Base-by-base conservation (phyloP, 2,797 vertebrate genomes). In the Hydrolagus colliei region DNA sequence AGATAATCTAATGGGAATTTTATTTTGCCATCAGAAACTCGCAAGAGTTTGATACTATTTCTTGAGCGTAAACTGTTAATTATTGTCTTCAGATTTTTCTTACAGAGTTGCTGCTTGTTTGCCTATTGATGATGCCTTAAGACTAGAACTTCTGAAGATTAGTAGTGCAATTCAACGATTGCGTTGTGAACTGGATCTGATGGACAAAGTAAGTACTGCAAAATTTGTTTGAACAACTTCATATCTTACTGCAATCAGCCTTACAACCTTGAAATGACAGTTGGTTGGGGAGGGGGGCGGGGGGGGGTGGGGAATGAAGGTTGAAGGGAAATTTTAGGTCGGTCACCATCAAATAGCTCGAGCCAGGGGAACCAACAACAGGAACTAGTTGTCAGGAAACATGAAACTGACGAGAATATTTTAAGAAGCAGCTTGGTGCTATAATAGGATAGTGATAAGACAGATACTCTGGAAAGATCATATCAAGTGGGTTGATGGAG, bases 91-190 rank as follows among this genome's bases (percentile, higher is more conserved):
- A 99, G 98, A 99, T 91, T 99, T 99, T 90, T 99, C 98, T 77
- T 99, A 99, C 92, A 94, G 97, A 91, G 98, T 99, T 75, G 98
- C 98, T 0, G 98, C 98, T 61, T 99, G 97, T 91, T 93, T 99
- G 89, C 98, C 98, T 41, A 99, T 99, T 78, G 98, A 99, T 18
- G 96, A 99, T 71, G 93, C 92, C 7, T 90, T 99, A 52, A 92
- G 98, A 87, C 96, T 99, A 71, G 97, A 99, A 91, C 91, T 99
- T 87, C 94, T 99, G 65, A 94, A 97, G 90, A 98, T 99, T 7
- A 97, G 97, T 76, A 99, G 97, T 32, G 97, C 98, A 86, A 96
- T 99, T 87, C 98, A 99, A 90, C 94, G 98, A 86, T 95, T 99
- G 1, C 97, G 98, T 80, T 99, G 97, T 89, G 98, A 99, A 88